phyloP scores from a whole-genome alignment of 2,113 vertebrate species.

The Grallaria varia region DNA sequence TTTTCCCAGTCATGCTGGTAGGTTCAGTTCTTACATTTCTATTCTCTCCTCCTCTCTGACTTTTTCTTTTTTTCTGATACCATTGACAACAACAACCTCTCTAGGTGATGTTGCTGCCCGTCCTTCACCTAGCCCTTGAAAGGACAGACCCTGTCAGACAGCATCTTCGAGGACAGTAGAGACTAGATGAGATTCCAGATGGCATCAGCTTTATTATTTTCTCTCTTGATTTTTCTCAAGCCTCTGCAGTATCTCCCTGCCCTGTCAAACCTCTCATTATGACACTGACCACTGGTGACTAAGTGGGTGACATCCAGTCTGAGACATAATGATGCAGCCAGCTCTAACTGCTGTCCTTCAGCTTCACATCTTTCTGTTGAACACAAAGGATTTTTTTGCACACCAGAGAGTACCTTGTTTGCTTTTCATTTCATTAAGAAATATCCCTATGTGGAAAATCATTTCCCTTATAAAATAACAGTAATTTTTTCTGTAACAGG shows the following conservation, averaged over 20 bases:
- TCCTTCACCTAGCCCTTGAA: not conserved
- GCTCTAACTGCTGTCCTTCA: not conserved
- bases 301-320: slow-evolving; percentile 5
- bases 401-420: not conserved
- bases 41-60: not conserved
- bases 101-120: fast-evolving
- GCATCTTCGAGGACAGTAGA: not conserved
- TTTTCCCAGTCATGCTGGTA: not conserved
- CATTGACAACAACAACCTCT: not conserved
- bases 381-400: not conserved
- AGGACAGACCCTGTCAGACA: not conserved
- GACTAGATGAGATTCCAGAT: not conserved
- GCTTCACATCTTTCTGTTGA: not conserved
- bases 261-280: not conserved
- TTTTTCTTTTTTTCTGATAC: not conserved
- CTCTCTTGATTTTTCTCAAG: slow-evolving; percentile 21
- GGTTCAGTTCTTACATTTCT: not conserved
- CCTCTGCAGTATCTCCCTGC: not conserved
- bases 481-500: not conserved
- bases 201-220: not conserved
- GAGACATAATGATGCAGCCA: slow-evolving; percentile 10
- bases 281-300: not conserved
- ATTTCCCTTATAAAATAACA: not conserved
- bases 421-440: not conserved
- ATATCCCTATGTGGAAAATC: not conserved